Conservation (phyloP, 2,797 vertebrate species). For the Notoglanidium macrostoma region DNA sequence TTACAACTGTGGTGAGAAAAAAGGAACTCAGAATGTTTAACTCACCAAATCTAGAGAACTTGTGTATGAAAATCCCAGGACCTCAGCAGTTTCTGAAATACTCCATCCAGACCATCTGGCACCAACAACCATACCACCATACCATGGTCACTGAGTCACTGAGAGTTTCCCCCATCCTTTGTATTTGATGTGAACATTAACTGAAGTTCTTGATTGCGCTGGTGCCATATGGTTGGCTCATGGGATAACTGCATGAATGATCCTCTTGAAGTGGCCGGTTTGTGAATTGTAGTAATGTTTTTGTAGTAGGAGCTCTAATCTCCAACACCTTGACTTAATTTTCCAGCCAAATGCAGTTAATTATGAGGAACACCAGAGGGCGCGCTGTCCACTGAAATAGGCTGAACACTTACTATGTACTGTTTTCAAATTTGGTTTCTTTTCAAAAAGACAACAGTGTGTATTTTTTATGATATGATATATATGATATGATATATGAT, state of each 20-base stretch:
- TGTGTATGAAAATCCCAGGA: background rate
- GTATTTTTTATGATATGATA: background rate
- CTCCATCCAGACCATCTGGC: no score
- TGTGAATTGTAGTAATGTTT: background rate
- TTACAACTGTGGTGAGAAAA: background rate
- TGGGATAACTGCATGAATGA: background rate
- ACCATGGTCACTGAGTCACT: background rate
- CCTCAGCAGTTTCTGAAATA: background rate
- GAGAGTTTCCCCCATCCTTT: background rate
- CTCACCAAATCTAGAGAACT: background rate
- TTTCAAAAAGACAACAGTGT: background rate
- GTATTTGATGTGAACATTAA: background rate
- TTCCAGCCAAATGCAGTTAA: background rate
- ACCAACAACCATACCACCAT: background rate
- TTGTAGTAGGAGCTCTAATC: background rate
- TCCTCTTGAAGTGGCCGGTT: background rate
- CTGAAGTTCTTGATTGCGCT: background rate
- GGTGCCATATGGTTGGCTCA: background rate
- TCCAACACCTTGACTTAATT: background rate
- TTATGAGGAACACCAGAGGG: slow-evolving; percentile 15
- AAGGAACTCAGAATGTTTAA: background rate
- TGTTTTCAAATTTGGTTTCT: background rate
- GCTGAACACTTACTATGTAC: background rate
- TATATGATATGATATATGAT: no score
- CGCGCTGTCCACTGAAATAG: slow-evolving; percentile 27